A percentile compares a stretch with the other conserved stretches of the same genome.
These are phyloP conservation scores for Melanotaenia nigrans DNA, from an alignment of 2,797 vertebrate species.

Conservation along the genomic window DNA sequence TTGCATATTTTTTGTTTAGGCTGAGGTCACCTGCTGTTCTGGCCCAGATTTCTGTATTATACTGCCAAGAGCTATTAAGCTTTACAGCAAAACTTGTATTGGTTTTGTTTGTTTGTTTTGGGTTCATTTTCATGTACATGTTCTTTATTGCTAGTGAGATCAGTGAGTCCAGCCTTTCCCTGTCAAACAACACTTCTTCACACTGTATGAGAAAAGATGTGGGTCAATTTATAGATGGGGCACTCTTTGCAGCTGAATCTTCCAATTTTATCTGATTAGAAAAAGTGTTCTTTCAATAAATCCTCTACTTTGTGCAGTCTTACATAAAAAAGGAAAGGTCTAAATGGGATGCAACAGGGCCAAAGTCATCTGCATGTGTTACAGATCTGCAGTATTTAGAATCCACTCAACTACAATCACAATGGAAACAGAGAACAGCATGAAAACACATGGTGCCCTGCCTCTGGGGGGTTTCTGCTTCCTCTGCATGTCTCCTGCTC, in stretches of 20 bases:
- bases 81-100: constrained; percentile 18
- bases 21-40: constrained; percentile 67
- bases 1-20: constrained; percentile 65
- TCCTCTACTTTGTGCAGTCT: constrained; percentile 9
- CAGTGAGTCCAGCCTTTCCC: neutral
- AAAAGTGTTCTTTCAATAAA: neutral
- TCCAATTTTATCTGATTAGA: neutral
- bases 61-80: constrained; percentile 57
- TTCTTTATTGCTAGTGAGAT: neutral
- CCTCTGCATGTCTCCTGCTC: constrained; percentile 73
- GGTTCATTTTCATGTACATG: neutral
- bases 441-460: constrained; percentile 51
- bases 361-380: constrained; percentile 79
- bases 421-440: constrained; percentile 71
- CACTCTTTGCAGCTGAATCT: neutral
- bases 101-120: neutral
- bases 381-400: constrained; percentile 72
- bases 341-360: constrained; percentile 47
- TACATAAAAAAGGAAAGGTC: constrained; percentile 16
- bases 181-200: neutral
- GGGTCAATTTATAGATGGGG: neutral
- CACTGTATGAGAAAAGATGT: neutral
- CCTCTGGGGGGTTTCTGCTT: constrained; percentile 70
- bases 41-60: constrained; percentile 63
- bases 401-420: constrained; percentile 69